Evolutionary conservation across 2,888 invertebrate genomes (phyloP).

Genomic region (Calephelis perditalis): DNA sequence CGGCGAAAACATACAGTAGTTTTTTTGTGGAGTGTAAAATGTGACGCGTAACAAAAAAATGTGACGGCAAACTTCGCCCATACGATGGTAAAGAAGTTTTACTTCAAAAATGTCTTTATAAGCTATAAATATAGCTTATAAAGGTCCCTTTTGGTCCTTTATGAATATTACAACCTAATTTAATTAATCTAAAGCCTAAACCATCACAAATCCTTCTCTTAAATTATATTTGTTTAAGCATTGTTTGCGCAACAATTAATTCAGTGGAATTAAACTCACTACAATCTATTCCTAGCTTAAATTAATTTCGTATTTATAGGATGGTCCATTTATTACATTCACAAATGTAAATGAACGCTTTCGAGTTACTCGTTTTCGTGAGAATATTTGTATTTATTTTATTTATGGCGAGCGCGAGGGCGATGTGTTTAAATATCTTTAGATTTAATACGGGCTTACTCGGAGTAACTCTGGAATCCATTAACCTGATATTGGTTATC

Average conservation of each 20-base stretch:
- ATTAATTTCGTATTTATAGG: constrained; percentile 65
- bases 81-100: too few relatives aligned
- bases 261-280: constrained; percentile 27
- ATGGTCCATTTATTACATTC: constrained; percentile 75
- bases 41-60: too few relatives aligned
- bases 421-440: constrained; percentile 74
- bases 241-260: constrained; percentile 28
- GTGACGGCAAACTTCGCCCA: too few relatives aligned
- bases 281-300: constrained; percentile 33
- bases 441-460: constrained; percentile 69
- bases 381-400: constrained; percentile 78
- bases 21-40: too few relatives aligned
- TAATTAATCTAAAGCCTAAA: constrained; percentile 8
- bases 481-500: constrained; percentile 67
- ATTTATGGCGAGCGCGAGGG: constrained; percentile 73
- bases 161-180: constrained; percentile 5
- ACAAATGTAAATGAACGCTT: constrained; percentile 74
- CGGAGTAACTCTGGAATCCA: constrained; percentile 62
- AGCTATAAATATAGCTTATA: too few relatives aligned
- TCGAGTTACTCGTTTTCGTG: constrained; percentile 73
- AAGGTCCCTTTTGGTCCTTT: background rate
- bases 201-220: constrained; percentile 11
- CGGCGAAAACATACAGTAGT: too few relatives aligned
- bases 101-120: too few relatives aligned
- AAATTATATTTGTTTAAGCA: constrained; percentile 18